Evolutionary conservation across 2,888 invertebrate genomes (phyloP), one percentile per base, ranked within the genome.

Genomic region (Branchipolynoe longqiensis): DNA sequence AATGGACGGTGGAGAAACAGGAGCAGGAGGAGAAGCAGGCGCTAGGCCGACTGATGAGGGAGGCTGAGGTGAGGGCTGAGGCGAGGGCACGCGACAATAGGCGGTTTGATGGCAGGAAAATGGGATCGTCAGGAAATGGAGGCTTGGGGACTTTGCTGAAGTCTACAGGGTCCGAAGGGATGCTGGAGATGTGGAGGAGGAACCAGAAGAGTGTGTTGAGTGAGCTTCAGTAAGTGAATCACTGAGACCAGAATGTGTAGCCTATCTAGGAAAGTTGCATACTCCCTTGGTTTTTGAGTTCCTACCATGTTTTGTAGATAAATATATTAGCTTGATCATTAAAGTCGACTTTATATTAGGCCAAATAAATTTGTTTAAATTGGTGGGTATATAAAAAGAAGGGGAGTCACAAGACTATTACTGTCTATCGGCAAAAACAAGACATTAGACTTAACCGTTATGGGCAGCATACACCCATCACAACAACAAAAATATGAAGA

Each of bases 111-210:
- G n/a, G n/a, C n/a, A n/a, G n/a, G n/a, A n/a, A n/a, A n/a, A n/a
- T n/a, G n/a, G n/a, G n/a, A n/a, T n/a, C n/a, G n/a, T n/a, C n/a
- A n/a, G n/a, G n/a, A n/a, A n/a, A n/a, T n/a, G n/a, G n/a, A n/a
- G n/a, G n/a, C n/a, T n/a, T n/a, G n/a, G n/a, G n/a, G 69, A n/a
- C 69, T n/a, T 14, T 69, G 36, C 22, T 33, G 18, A 33, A 22
- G 69, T 38, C 69, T 33, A 33, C 8, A 12, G 69, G 69, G 36
- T 33, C 69, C 22, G n/a, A 69, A n/a, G 69, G 69, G 8, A 18
- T 69, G 1, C 36, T 69, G 38, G 2, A 22, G 14, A 69, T 38
- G 14, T 69, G 69, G 69, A 69, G 36, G 69, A 69, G 25, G 69
- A 69, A 69, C 38, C 69, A 69, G 69, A 18, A 36, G 25, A 18